Percentiles rank a stretch among this genome's conserved stretches.
Evolutionary conservation across 1,140 invertebrate genomes (phyloP).

Genomic region (Drusus annulatus): DNA sequence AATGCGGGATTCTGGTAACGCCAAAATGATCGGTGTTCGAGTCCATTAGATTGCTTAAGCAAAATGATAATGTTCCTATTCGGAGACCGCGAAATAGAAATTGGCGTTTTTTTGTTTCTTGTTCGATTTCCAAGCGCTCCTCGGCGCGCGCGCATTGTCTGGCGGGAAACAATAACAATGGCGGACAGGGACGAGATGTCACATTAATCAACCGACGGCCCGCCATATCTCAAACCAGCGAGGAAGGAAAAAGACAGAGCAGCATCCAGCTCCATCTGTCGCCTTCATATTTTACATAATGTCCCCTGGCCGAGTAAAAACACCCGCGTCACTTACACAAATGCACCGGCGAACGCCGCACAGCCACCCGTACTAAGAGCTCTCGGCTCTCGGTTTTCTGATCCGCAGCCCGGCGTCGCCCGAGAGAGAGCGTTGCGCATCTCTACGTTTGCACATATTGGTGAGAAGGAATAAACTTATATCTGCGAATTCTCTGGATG

Average conservation of each 20-base stretch:
- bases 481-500: conserved; percentile 14
- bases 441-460: neutral
- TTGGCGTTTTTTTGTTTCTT: conserved; percentile 20
- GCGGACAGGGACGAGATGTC: conserved; percentile 52
- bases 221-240: conserved; percentile 49
- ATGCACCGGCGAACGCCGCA: neutral
- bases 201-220: conserved; percentile 57
- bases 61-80: neutral
- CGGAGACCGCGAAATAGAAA: conserved; percentile 27
- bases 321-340: conserved; percentile 17
- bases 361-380: neutral
- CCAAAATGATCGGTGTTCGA: no score
- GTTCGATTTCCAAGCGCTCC: conserved; percentile 41
- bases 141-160: conserved; percentile 47
- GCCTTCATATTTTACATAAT: conserved; percentile 59
- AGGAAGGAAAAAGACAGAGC: conserved; percentile 34
- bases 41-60: conserved; percentile 13
- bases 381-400: no score
- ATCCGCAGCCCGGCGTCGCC: neutral
- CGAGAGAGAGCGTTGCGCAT: conserved; percentile 4
- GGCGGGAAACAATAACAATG: conserved; percentile 53
- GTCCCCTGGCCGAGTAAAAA: conserved; percentile 19
- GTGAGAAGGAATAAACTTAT: neutral
- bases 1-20: no score
- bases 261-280: conserved; percentile 50